Conservation (phyloP, 1,140 invertebrate genomes). For the Sitophilus oryzae region DNA sequence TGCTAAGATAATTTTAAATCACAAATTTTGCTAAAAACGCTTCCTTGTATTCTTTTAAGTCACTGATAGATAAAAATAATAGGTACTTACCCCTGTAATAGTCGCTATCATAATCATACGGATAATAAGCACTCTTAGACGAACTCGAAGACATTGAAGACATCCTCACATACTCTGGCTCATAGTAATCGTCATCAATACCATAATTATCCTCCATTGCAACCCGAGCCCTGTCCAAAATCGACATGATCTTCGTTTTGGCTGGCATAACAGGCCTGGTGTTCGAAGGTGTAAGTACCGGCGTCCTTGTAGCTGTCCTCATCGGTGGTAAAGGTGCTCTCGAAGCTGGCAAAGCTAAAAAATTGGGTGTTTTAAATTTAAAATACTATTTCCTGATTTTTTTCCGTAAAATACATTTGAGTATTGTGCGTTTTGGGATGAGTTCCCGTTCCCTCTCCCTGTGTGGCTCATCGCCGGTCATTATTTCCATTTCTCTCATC, state of each 20-base stretch:
- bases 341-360: slow-evolving; percentile 17
- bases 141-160: slow-evolving; percentile 25
- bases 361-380: neutral
- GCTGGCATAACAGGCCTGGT: slow-evolving; percentile 50
- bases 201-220: slow-evolving; percentile 73
- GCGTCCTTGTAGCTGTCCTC: slow-evolving; percentile 46
- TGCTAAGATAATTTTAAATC: too few relatives aligned
- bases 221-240: slow-evolving; percentile 69
- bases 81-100: neutral
- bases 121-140: slow-evolving; percentile 3
- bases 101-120: neutral
- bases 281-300: slow-evolving; percentile 45
- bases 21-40: too few relatives aligned
- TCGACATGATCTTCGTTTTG: slow-evolving; percentile 77
- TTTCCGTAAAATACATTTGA: slow-evolving; percentile 20
- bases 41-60: too few relatives aligned
- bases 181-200: slow-evolving; percentile 43
- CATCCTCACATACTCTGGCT: slow-evolving; percentile 7
- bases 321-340: slow-evolving; percentile 34
- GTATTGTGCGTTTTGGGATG: slow-evolving; percentile 10
- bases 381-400: too few relatives aligned
- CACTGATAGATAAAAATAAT: too few relatives aligned
- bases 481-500: slow-evolving; percentile 76
- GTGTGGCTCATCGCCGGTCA: slow-evolving; percentile 46
- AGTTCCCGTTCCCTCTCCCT: slow-evolving; percentile 15